A percentile compares a stretch with the other conserved stretches of the same genome.
Conservation (phyloP, 2,888 invertebrate species). For the Synergus japonicus region DNA sequence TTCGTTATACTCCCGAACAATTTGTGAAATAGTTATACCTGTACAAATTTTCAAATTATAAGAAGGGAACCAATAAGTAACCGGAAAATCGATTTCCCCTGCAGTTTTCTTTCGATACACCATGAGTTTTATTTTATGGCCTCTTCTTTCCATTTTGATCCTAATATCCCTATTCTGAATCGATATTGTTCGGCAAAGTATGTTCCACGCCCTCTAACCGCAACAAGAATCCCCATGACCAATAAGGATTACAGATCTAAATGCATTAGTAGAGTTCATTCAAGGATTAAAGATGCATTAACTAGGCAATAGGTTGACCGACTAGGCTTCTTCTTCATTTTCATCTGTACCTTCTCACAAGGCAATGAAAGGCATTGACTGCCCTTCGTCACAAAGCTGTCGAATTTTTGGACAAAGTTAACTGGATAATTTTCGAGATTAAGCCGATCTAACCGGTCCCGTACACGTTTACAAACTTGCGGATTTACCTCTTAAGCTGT, state of each 20-base stretch:
- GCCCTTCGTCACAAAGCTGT: conserved; percentile 40
- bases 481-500: conserved; percentile 64
- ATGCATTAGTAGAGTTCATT: conserved; percentile 57
- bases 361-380: conserved; percentile 10
- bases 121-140: conserved; percentile 7
- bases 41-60: background rate
- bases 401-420: conserved; percentile 66
- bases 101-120: background rate
- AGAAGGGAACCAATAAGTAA: background rate
- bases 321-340: conserved; percentile 29
- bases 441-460: conserved; percentile 59
- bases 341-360: conserved; percentile 33
- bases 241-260: conserved; percentile 52
- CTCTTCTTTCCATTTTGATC: conserved; percentile 19
- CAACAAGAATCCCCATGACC: conserved; percentile 27
- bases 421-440: conserved; percentile 72
- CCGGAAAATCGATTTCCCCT: conserved; percentile 7
- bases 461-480: conserved; percentile 71
- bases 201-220: conserved; percentile 27
- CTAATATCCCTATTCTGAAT: conserved; percentile 31
- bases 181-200: conserved; percentile 27
- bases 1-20: background rate
- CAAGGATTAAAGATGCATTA: conserved; percentile 58
- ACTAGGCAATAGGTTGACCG: conserved; percentile 48
- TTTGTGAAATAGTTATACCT: background rate